phyloP scores from a whole-genome alignment of 2,888 invertebrate species.

The Acanthoscelides obtectus region DNA sequence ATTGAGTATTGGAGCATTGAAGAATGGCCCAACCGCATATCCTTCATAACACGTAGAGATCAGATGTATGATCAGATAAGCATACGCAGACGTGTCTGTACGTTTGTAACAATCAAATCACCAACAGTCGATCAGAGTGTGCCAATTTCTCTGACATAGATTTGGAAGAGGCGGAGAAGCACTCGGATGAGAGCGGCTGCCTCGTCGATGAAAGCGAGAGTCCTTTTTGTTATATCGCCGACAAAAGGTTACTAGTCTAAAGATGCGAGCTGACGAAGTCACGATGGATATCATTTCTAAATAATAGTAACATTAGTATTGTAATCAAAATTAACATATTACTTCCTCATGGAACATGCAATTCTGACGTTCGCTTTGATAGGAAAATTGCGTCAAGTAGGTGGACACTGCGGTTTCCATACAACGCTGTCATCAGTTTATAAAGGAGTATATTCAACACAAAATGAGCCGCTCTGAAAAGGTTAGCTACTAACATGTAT shows the following conservation, averaged over 20 bases:
- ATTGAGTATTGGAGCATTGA: background rate
- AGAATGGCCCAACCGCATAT: background rate
- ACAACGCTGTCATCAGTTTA: too few species aligned
- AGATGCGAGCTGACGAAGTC: background rate
- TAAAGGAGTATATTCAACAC: too few species aligned
- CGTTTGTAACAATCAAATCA: background rate
- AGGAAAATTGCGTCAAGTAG: too few species aligned
- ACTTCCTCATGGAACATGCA: too few species aligned
- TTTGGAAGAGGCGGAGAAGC: background rate
- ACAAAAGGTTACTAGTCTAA: background rate
- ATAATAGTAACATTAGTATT: too few species aligned
- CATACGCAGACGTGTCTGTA: background rate
- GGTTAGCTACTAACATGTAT: too few species aligned
- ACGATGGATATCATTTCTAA: background rate
- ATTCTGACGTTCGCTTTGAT: too few species aligned
- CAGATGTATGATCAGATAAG: background rate
- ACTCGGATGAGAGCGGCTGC: background rate
- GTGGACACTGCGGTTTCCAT: too few species aligned
- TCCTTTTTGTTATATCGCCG: background rate
- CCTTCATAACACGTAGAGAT: background rate
- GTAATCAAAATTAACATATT: too few species aligned
- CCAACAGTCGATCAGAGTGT: background rate
- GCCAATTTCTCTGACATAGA: background rate
- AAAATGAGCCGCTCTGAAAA: too few species aligned
- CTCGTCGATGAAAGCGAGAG: background rate